These are phyloP conservation scores for Archaeoteleia sp. DNA, from an alignment of 2,888 invertebrate genomes.

Conservation along the genomic window DNA sequence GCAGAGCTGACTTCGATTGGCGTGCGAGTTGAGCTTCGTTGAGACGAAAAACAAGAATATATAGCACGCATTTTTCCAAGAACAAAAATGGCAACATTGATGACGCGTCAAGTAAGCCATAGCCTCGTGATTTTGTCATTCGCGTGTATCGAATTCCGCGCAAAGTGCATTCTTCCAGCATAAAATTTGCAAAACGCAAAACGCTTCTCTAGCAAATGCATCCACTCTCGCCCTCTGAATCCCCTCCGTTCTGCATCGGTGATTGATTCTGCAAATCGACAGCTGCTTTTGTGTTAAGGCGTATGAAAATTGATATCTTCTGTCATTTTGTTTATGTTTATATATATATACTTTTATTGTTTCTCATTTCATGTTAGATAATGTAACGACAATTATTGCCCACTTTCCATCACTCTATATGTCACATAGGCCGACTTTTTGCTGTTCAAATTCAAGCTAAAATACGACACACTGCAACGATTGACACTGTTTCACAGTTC, in stretches of 20 bases:
- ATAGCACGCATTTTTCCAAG: slow-evolving; percentile 1
- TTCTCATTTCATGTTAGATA: neutral
- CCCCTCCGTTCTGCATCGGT: slow-evolving; percentile 86
- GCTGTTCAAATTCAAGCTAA: no score
- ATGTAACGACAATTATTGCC: no score
- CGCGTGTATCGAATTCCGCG: slow-evolving; percentile 31
- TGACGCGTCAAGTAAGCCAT: slow-evolving; percentile 34
- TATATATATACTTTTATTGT: neutral
- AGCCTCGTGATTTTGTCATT: slow-evolving; percentile 17
- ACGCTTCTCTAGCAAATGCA: slow-evolving; percentile 82
- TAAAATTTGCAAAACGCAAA: slow-evolving; percentile 17
- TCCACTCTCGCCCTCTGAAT: slow-evolving; percentile 88
- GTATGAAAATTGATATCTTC: slow-evolving; percentile 35
- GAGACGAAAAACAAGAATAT: slow-evolving; percentile 3
- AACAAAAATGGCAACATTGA: slow-evolving; percentile 32
- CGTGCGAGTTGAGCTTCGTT: slow-evolving; percentile 15
- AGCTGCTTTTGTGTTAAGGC: slow-evolving; percentile 78
- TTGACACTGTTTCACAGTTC: no score
- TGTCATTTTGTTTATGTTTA: neutral
- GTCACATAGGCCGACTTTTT: no score
- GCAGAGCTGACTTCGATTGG: slow-evolving; percentile 30
- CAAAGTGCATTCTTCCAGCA: slow-evolving; percentile 35
- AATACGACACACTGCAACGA: no score
- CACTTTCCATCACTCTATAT: no score
- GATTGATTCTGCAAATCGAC: slow-evolving; percentile 90